Conservation (phyloP, 2,888 invertebrate genomes). For the Syritta pipiens region DNA sequence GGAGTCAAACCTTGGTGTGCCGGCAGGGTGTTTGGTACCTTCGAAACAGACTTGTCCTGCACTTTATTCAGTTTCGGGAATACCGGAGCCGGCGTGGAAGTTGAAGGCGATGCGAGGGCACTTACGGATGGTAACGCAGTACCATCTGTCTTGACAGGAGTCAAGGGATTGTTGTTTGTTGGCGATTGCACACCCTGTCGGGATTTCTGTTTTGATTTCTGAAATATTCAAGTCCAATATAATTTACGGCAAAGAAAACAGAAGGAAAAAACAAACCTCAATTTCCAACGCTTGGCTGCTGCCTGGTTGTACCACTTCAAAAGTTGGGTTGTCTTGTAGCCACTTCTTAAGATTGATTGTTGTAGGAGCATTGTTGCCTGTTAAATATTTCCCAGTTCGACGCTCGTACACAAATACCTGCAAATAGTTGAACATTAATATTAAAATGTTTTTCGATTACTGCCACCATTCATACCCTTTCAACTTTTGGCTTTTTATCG, state of each 20-base stretch:
- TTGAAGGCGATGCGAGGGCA: constrained; percentile 6
- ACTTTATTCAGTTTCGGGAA: constrained; percentile 29
- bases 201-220: constrained; percentile 51
- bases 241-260: neutral
- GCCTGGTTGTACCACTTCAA: constrained; percentile 89
- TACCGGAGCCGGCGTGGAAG: constrained; percentile 18
- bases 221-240: neutral
- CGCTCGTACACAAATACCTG: constrained; percentile 90
- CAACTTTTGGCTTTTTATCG: constrained; percentile 76
- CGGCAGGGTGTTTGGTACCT: too few relatives aligned
- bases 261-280: constrained; percentile 72
- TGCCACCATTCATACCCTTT: constrained; percentile 73
- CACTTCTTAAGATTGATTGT: constrained; percentile 89
- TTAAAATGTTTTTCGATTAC: neutral
- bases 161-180: constrained; percentile 19
- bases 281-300: constrained; percentile 79
- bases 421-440: neutral
- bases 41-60: too few relatives aligned
- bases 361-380: constrained; percentile 91
- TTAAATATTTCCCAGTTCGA: constrained; percentile 86
- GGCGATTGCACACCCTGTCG: constrained; percentile 38
- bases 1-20: constrained; percentile 56
- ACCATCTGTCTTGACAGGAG: constrained; percentile 29
- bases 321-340: constrained; percentile 92
- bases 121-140: constrained; percentile 13